Evolutionary conservation across 2,888 invertebrate species (phyloP), one percentile per base, ranked within the genome.

Genomic region (Melipona beecheii): DNA sequence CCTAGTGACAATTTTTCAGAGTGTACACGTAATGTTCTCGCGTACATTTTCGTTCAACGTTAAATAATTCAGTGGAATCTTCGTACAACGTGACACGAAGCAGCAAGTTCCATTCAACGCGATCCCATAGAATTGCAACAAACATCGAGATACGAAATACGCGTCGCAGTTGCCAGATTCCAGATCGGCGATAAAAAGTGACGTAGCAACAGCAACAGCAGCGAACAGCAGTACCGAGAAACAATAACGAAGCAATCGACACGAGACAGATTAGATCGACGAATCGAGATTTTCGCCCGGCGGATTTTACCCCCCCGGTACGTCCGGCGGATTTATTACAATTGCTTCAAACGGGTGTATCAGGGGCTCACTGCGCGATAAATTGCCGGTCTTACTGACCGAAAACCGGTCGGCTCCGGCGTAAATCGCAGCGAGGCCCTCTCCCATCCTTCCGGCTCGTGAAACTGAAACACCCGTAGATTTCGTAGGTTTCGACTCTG

Each of bases 271-370:
- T 68, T 36, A 71, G 68, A 75, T 74, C 65, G 50, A 24, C 17
- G 31, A 21, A 24, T 65, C 36, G 52, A 72, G 70, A 79, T 79
- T 78, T 83, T 79, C 70, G 70, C 21, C 19, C 9, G 9, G 43
- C 43, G 24, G 50, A 31, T 75, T 79, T 79, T 58, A 78, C 50
- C 78, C 52, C 52, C 54, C 27, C 70, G 66, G 11, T 43, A 43
- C 62, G 56, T 36, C 75, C 24, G 15, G 54, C 75, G 85, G 9
- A 81, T 85, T 85, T 81, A 85, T 78, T 81, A 75, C 75, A 78
- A 85, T 78, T 62, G 85, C 72, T 73, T 75, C 75, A 84, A 52
- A 82, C 82, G 76, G 86, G 86, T 79, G 86, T 79, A 85, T 85
- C 86, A 68, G 75, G 75, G n/a, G 31, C 65, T 60, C 36, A 43